phyloP scores from a whole-genome alignment of 2,797 vertebrate genomes.

The Odontamblyopus lacepedii region DNA sequence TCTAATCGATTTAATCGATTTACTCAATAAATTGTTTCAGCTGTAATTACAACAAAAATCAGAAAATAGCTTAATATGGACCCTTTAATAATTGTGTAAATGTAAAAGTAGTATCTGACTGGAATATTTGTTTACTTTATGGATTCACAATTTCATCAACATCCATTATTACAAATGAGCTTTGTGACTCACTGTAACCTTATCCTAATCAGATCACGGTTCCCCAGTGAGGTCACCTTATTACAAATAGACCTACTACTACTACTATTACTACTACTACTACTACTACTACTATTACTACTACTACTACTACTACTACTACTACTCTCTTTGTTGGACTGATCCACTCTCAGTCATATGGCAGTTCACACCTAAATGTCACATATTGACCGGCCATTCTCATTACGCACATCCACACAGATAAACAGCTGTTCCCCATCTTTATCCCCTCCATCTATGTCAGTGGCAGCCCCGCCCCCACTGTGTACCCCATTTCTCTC shows the following conservation, averaged over 20 bases:
- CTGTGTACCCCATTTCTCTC: slow-evolving; percentile 66
- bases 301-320: no score
- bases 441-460: slow-evolving; percentile 69
- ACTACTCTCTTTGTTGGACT: not conserved
- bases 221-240: not conserved
- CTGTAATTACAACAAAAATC: no score
- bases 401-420: slow-evolving; percentile 35
- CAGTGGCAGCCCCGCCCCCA: slow-evolving; percentile 50
- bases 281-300: no score
- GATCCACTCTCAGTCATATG: slow-evolving; percentile 25
- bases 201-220: not conserved
- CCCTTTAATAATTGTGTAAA: no score
- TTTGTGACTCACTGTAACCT: not conserved
- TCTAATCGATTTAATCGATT: no score
- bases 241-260: not conserved
- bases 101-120: no score
- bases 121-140: not conserved
- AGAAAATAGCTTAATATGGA: no score
- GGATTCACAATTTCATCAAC: not conserved
- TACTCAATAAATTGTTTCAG: no score
- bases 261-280: no score
- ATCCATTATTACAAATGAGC: not conserved
- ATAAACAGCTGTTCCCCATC: slow-evolving; percentile 67
- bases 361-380: slow-evolving; percentile 49
- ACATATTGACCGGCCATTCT: slow-evolving; percentile 31